Evolutionary conservation across 1,140 invertebrate species (phyloP), one percentile per base, ranked within the genome.

Genomic region (Drosophila pruinosa): DNA sequence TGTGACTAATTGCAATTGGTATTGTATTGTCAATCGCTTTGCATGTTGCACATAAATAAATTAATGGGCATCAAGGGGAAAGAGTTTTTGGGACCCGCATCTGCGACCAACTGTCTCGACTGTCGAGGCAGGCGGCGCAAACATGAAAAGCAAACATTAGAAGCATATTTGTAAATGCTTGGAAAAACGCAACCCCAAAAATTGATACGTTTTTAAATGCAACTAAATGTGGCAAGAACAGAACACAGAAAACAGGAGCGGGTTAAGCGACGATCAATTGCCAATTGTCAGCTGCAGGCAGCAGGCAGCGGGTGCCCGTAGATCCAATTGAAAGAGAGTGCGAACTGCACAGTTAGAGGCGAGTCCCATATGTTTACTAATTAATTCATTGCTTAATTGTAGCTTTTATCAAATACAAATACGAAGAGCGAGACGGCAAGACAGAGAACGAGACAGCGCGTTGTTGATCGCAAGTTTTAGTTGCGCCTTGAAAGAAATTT

Each of bases 41-140:
- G 86, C 86, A 90, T 89, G 86, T 75, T 79, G 73, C 88, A 89
- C 78, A 86, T 73, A 75, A 89, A 89, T 89, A 89, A 89, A 89
- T 80, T 77, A 89, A 89, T 86, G 71, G 70, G 62, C 53, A 19
- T 47, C 26, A 34, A 17, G n/a, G 21, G 56, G 12, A 34, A 41
- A 43, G 10, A 7, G 28, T 26, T 47, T 31, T 41, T 36, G 39
- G 3, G 31, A 26, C 82, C 82, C 83, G 82, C 82, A 86, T 86
- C 8, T 52, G 69, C 48, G 45, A 31, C 43, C 82, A 88, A 57
- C 69, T 88, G 81, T 67, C 43, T 39, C 82, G 82, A 57, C 69
- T 88, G 81, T 67, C 43, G 56, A 47, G 19, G 38, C 19, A 21
- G 17, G 10, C 24, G 45, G 45, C 47, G n/a, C n/a, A n/a, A n/a